These are phyloP conservation scores for Enteromius argenteus DNA, from an alignment of 2,797 vertebrate species.

Conservation along the genomic window DNA sequence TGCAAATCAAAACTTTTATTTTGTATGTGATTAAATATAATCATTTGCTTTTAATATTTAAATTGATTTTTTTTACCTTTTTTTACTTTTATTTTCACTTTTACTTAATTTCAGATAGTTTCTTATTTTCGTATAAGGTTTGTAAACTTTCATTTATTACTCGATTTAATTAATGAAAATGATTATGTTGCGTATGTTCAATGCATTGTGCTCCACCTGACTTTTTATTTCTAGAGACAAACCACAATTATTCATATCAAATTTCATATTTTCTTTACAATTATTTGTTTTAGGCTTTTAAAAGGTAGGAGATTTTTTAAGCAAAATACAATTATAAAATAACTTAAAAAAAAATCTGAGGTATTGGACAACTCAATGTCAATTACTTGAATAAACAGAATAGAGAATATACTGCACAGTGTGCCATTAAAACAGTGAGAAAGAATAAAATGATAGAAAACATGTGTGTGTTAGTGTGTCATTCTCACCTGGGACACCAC, in stretches of 20 bases:
- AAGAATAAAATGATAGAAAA: not conserved
- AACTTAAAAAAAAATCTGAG: no score
- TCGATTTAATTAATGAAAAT: not conserved
- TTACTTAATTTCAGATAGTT: not conserved
- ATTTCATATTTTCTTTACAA: no score
- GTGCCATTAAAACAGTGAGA: not conserved
- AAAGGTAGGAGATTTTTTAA: no score
- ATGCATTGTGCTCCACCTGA: not conserved
- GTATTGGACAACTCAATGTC: not conserved
- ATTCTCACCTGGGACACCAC: conserved; percentile 3
- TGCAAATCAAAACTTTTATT: no score
- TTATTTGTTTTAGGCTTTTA: no score
- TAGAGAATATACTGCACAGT: not conserved
- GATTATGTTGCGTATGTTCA: not conserved
- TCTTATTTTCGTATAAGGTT: not conserved
- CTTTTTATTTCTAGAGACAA: not conserved
- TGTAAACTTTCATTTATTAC: not conserved
- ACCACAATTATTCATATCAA: no score
- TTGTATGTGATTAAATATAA: no score
- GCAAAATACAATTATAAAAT: no score
- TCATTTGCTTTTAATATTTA: not conserved
- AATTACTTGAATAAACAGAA: not conserved
- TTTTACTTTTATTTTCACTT: not conserved
- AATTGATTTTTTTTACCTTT: no score
- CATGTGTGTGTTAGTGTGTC: not conserved